Base-by-base conservation (phyloP, 2,797 vertebrate species). In the Enteromius thamalakanensis region DNA sequence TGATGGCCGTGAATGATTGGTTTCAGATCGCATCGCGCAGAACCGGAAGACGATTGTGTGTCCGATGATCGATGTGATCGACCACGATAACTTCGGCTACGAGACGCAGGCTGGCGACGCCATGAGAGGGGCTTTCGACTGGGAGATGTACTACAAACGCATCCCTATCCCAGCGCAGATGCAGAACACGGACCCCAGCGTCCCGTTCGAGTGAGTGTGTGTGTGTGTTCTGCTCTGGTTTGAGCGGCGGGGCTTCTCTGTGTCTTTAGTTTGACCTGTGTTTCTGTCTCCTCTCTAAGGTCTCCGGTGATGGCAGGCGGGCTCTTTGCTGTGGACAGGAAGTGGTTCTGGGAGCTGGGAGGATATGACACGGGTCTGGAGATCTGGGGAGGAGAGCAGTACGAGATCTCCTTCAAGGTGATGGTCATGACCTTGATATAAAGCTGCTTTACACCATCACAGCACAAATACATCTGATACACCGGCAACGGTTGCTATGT, bases 401-500 rank as follows among this genome's bases (percentile, higher is more conserved):
- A 99, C 29, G 98, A 99, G 93, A 99, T 99, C 92, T 99, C 98
- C 1, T 99, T 99, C 93, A 99, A 99, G 97, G 98, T 99, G 91
- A 94, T 21, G 2, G 10, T 37, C 9, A n/a, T 67, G 34, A 10
- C 11, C 29, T 9, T 26, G 23, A 60, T 26, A 14, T 6, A 60
- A 6, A 60, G n/a, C 55, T 58, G 55, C 53, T 58, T 23, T 19
- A 53, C 51, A 8, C 51, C 7, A n/a, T 23, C 9, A 23, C 55
- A 58, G 55, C n/a, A 17, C 17, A 51, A 7, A 51, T 21, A 53
- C 51, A 53, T 53, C 19, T 21, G 10, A 60, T 60, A 11, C n/a
- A 6, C 10, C 23, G n/a, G 11, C 23, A 60, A 26, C n/a, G 0
- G 58, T 60, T 60, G 58, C 58, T 60, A 6, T 60, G 23, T 60